A percentile compares a stretch with the other conserved stretches of the same genome.
Conservation (phyloP, 2,888 invertebrate species). For the Melanargia galathea region DNA sequence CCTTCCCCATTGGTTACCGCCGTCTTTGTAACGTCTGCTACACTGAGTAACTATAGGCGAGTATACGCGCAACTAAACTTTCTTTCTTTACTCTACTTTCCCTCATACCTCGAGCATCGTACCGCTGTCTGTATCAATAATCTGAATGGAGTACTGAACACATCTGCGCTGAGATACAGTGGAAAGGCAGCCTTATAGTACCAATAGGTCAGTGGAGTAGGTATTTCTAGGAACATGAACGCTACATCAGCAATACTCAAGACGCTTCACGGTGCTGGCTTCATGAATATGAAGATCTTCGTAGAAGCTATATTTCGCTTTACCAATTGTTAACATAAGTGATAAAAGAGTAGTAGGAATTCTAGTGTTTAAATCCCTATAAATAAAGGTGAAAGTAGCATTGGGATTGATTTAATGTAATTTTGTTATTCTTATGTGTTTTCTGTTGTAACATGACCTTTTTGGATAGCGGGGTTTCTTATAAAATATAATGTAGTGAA, state of each 20-base stretch:
- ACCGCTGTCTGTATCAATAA: too few relatives aligned
- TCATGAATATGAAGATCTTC: conserved; percentile 40
- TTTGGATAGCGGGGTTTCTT: background rate
- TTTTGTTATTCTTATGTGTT: conserved; percentile 30
- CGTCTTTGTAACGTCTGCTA: too few relatives aligned
- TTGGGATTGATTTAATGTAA: background rate
- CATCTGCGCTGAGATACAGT: too few relatives aligned
- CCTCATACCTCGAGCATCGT: too few relatives aligned
- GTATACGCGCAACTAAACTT: too few relatives aligned
- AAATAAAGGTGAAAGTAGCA: conserved; percentile 20
- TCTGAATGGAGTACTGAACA: too few relatives aligned
- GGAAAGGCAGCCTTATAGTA: too few relatives aligned
- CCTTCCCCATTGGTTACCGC: too few relatives aligned
- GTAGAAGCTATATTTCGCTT: conserved; percentile 26
- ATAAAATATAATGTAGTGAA: background rate
- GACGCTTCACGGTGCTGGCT: conserved; percentile 35
- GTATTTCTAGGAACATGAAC: conserved; percentile 29
- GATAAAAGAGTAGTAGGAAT: conserved; percentile 1
- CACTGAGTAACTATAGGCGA: too few relatives aligned
- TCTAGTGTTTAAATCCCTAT: background rate
- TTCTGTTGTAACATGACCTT: conserved; percentile 27
- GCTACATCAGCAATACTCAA: conserved; percentile 29
- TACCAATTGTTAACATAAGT: conserved; percentile 21
- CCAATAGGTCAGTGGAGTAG: conserved; percentile 4
- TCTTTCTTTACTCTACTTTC: too few relatives aligned